Conservation (phyloP, 2,797 vertebrate genomes). For the Paguma larvata region DNA sequence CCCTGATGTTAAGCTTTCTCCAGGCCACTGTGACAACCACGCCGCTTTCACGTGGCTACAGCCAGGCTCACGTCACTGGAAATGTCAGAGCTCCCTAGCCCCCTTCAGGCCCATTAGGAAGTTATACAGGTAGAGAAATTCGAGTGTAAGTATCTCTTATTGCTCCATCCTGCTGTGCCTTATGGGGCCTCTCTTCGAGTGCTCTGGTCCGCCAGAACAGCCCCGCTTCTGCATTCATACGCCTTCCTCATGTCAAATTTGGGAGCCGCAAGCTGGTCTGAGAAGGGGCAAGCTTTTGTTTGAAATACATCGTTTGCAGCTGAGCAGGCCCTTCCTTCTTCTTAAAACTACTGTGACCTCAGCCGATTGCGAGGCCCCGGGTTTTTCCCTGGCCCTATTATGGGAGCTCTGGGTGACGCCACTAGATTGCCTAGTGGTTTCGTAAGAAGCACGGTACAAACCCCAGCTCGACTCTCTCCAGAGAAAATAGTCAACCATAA, state of each 20-base stretch:
- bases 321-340: neutral
- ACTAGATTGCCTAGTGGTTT: neutral
- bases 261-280: neutral
- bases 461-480: neutral
- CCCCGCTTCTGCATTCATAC: neutral
- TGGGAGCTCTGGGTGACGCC: neutral
- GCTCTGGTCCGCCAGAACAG: neutral
- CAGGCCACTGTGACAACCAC: neutral
- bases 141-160: neutral
- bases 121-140: neutral
- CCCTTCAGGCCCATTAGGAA: neutral
- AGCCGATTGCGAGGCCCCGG: neutral
- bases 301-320: neutral
- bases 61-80: neutral
- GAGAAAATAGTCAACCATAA: neutral
- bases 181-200: neutral
- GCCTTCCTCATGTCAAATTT: neutral
- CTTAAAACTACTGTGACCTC: neutral
- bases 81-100: neutral
- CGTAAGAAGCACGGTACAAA: neutral
- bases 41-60: neutral
- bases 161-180: neutral
- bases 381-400: neutral
- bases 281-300: neutral
- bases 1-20: constrained; percentile 23